These are phyloP conservation scores for Etheostoma perlongum DNA, from an alignment of 2,797 vertebrate genomes.

Conservation along the genomic window DNA sequence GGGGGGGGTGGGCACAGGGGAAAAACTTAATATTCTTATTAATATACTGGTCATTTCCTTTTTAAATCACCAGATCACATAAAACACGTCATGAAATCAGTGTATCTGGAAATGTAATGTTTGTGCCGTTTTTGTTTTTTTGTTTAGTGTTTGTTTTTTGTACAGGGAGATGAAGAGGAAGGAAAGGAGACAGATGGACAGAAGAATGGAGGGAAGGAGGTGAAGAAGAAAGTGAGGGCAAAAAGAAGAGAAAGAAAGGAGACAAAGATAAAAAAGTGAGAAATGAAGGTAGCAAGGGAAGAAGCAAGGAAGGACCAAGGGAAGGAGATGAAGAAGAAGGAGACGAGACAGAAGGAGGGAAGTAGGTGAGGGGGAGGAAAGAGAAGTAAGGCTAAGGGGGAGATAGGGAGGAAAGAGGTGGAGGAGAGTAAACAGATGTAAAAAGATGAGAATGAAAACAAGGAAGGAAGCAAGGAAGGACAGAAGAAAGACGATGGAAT, in stretches of 20 bases:
- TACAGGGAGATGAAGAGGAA: background rate
- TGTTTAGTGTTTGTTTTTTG: no score
- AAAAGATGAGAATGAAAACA: background rate
- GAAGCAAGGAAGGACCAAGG: background rate
- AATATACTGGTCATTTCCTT: background rate
- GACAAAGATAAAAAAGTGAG: background rate
- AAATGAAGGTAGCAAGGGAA: background rate
- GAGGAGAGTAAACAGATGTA: no score
- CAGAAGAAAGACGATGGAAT: no score
- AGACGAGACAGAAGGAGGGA: background rate
- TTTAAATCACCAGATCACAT: background rate
- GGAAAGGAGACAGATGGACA: background rate
- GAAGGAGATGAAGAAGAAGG: background rate
- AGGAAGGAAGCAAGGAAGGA: background rate
- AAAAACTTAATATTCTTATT: background rate
- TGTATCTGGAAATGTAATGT: background rate
- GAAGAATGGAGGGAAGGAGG: background rate
- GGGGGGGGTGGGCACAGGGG: constrained; percentile 32
- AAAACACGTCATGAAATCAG: background rate
- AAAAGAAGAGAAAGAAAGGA: background rate
- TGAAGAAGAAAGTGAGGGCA: background rate
- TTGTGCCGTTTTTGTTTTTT: no score
- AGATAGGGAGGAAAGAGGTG: no score
- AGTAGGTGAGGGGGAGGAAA: background rate
- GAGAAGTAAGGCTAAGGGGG: no score